Conservation (phyloP, 2,888 invertebrate genomes). For the Entomobrya multifasciata region DNA sequence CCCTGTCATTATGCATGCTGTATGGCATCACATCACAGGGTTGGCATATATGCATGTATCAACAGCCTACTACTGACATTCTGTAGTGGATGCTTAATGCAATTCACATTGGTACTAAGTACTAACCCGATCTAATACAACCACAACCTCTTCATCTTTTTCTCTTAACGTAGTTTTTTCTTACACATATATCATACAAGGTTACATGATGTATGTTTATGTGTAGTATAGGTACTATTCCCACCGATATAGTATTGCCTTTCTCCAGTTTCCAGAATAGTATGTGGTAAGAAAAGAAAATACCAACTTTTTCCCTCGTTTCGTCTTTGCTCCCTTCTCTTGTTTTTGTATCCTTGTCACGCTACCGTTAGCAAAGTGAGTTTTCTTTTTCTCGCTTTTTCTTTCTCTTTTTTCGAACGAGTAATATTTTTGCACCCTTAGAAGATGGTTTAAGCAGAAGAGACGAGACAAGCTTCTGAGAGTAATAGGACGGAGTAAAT, state of each 20-base stretch:
- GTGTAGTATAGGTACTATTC: not conserved
- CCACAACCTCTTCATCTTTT: constrained; percentile 61
- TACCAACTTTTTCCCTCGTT: constrained; percentile 52
- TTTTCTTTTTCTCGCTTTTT: constrained; percentile 47
- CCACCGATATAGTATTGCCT: too few relatives aligned
- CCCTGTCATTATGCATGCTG: not conserved
- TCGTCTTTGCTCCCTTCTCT: not conserved
- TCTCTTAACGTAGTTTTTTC: not conserved
- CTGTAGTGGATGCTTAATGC: not conserved
- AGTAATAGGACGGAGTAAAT: constrained; percentile 5
- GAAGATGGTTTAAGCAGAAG: not conserved
- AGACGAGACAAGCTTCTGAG: constrained; percentile 3
- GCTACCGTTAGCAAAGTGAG: constrained; percentile 32
- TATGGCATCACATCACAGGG: not conserved
- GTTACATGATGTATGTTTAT: not conserved
- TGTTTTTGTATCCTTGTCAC: constrained; percentile 57
- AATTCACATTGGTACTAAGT: too few relatives aligned
- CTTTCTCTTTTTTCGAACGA: too few relatives aligned
- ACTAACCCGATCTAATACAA: constrained; percentile 3
- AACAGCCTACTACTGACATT: not conserved
- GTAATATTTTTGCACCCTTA: not conserved
- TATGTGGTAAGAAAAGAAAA: constrained; percentile 25
- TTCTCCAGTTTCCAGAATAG: constrained; percentile 1
- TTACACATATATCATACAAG: not conserved
- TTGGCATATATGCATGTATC: not conserved